Base-by-base conservation (phyloP, 1,140 invertebrate species). In the Drosophila rhopaloa region DNA sequence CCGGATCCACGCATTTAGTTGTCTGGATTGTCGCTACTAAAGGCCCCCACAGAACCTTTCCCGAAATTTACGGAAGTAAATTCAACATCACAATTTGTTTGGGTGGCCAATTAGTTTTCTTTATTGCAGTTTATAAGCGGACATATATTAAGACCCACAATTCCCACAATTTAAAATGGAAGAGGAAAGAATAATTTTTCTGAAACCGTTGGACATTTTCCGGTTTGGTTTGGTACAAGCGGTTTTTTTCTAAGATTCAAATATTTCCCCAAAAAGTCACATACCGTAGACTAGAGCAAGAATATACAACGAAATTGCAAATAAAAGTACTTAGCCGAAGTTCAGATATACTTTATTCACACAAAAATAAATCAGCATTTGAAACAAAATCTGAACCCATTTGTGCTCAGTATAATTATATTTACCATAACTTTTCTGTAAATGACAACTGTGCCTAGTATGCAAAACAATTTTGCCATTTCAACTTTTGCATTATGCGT, bases 111-210 rank as follows among this genome's bases (percentile, higher is more conserved):
- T 83, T 80, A 57, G 57, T 62, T 84, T 61, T 66, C 68, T 80
- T 84, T 80, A 84, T 84, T 73, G 61, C 54, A 63, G 56, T 67
- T 81, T 70, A 68, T 79, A 79, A 60, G 55, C 68, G 58, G 16
- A 16, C 51, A 55, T 58, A 73, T 63, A 76, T 65, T 19, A 38
- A 58, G 57, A 73, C 41, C 16, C 6, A 16, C 29, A 24, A 24
- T 24, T 24, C 19, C 2, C 19, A 24, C 1, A 24, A 24, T 24
- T 24, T 24, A 24, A 24, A 24, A 24, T 24, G 24, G 4, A 24
- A 24, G 24, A 24, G 24, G 4, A 24, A 24, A 24, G 19, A 19
- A 19, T 2, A 24, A 24, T 24, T 24, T 24, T 24, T 24, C 24
- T 24, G 24, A 24, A 24, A 24, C 1, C 24, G 24, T 24, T 4